phyloP scores from a whole-genome alignment of 2,888 invertebrate genomes.

The Ormia ochracea region DNA sequence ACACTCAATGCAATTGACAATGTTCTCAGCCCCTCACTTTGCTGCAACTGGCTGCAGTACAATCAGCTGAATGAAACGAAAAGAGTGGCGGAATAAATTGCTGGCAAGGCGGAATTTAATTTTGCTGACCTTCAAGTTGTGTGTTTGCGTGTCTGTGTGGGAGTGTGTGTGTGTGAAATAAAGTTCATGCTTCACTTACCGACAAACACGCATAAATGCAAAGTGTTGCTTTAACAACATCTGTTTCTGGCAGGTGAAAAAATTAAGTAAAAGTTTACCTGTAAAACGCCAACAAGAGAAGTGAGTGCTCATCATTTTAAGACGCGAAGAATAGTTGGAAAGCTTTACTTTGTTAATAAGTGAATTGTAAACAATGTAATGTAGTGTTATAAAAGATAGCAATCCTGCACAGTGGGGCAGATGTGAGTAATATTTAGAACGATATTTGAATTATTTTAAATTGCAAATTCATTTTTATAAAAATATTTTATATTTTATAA shows the following conservation, averaged over 20 bases:
- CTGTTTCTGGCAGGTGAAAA: slow-evolving; percentile 2
- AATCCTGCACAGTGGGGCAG: neutral
- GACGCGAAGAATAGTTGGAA: neutral
- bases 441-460: neutral
- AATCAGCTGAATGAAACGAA: neutral
- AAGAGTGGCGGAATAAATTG: neutral
- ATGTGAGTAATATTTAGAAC: neutral
- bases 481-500: too few species aligned
- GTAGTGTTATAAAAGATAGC: neutral
- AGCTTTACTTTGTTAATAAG: too few species aligned
- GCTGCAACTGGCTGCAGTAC: neutral
- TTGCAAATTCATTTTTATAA: too few species aligned
- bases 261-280: neutral
- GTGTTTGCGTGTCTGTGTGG: neutral
- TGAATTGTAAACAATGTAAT: too few species aligned
- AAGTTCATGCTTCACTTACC: neutral
- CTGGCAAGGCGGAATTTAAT: slow-evolving; percentile 3
- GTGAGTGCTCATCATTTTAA: neutral
- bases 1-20: neutral
- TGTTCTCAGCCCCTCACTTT: neutral
- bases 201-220: too few species aligned
- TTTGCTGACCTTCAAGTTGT: slow-evolving; percentile 19
- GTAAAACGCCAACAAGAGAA: neutral
- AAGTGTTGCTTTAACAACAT: slow-evolving; percentile 5
- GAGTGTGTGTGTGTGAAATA: neutral